These are phyloP conservation scores for Alauda arvensis DNA, from an alignment of 2,797 vertebrate species.

Conservation along the genomic window DNA sequence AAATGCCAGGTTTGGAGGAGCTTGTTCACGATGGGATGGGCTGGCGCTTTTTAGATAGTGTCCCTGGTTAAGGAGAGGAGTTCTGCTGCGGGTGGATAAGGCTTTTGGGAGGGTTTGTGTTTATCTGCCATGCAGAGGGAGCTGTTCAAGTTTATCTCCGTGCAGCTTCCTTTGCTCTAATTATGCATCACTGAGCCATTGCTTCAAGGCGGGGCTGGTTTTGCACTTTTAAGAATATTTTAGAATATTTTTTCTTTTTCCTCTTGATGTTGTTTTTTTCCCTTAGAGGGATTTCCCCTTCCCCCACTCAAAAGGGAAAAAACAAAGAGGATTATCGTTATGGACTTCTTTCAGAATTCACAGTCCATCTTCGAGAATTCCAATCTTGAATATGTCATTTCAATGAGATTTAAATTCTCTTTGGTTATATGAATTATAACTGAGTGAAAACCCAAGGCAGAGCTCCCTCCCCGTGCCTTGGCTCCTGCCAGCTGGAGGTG, in stretches of 20 bases:
- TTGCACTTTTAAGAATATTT: background rate
- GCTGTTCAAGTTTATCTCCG: constrained; percentile 16
- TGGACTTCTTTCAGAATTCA: background rate
- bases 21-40: background rate
- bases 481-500: background rate
- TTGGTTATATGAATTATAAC: background rate
- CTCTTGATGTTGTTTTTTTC: background rate
- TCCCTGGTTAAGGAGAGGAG: background rate
- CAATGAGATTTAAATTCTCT: background rate
- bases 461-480: background rate
- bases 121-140: background rate
- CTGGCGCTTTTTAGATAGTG: constrained; percentile 33
- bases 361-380: background rate
- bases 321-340: background rate
- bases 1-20: background rate
- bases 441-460: background rate
- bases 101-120: background rate
- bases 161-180: background rate
- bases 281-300: background rate
- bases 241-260: background rate
- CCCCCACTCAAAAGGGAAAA: background rate
- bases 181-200: background rate
- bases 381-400: background rate
- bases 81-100: constrained; percentile 44
- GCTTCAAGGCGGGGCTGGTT: constrained; percentile 1